phyloP scores from a whole-genome alignment of 1,140 invertebrate genomes.

The Bilobella aurantiaca region DNA sequence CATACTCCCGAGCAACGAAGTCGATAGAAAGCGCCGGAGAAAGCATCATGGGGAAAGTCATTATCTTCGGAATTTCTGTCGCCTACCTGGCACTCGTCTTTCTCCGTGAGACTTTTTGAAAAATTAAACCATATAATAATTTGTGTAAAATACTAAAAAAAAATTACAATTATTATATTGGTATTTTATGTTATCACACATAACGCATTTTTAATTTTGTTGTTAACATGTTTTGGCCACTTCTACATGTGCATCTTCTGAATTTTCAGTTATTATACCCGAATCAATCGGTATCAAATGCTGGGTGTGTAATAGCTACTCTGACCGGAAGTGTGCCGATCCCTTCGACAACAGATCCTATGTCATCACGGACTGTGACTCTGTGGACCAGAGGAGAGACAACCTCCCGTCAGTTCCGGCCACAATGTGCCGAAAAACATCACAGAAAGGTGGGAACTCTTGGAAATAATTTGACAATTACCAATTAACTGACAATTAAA shows the following conservation, averaged over 20 bases:
- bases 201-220: no score
- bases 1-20: no score
- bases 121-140: no score
- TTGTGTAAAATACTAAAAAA: no score
- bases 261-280: background rate
- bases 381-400: conserved; percentile 41
- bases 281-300: conserved; percentile 58
- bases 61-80: background rate
- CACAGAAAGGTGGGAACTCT: conserved; percentile 72
- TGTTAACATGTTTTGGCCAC: no score
- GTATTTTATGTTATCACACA: no score
- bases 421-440: conserved; percentile 83
- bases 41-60: background rate
- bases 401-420: conserved; percentile 55
- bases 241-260: background rate
- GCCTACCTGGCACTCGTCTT: background rate
- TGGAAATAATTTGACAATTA: background rate
- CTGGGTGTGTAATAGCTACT: conserved; percentile 78
- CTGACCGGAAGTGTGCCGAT: conserved; percentile 80
- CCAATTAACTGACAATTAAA: background rate
- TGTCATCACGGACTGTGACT: conserved; percentile 71
- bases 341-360: conserved; percentile 84
- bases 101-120: background rate
- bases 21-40: no score
- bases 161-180: no score